Evolutionary conservation across 2,797 vertebrate genomes (phyloP).

Genomic region (Megaceryle alcyon): DNA sequence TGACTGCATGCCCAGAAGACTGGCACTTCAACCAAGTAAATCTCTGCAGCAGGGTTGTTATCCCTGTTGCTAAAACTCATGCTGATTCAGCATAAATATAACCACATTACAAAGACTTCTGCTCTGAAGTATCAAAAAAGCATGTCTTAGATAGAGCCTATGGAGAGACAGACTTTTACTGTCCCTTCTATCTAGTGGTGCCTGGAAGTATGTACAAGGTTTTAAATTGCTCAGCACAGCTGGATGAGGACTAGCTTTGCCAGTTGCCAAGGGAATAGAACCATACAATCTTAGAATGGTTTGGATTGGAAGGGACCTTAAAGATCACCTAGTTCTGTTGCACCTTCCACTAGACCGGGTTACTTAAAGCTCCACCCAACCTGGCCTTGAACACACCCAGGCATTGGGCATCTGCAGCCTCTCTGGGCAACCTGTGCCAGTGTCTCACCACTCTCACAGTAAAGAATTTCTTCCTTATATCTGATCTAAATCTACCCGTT

Average conservation of each 20-base stretch:
- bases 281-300: background rate
- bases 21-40: background rate
- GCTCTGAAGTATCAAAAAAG: background rate
- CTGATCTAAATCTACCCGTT: background rate
- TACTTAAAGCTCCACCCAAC: background rate
- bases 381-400: background rate
- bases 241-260: rapidly evolving
- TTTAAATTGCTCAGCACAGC: background rate
- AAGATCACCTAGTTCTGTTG: background rate
- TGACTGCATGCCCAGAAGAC: background rate
- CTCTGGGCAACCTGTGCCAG: background rate
- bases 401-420: too few relatives aligned
- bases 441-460: background rate
- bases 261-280: background rate
- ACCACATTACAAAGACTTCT: background rate
- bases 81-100: background rate
- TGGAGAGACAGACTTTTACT: background rate
- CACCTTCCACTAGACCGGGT: background rate
- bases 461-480: background rate
- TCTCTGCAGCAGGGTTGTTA: background rate
- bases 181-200: background rate
- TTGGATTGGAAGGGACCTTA: background rate
- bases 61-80: background rate
- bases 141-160: background rate
- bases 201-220: rapidly evolving